A percentile compares a stretch with the other conserved stretches of the same genome.
These are phyloP conservation scores for Oncorhynchus gorbuscha DNA, from an alignment of 2,113 vertebrate genomes.

Conservation along the genomic window DNA sequence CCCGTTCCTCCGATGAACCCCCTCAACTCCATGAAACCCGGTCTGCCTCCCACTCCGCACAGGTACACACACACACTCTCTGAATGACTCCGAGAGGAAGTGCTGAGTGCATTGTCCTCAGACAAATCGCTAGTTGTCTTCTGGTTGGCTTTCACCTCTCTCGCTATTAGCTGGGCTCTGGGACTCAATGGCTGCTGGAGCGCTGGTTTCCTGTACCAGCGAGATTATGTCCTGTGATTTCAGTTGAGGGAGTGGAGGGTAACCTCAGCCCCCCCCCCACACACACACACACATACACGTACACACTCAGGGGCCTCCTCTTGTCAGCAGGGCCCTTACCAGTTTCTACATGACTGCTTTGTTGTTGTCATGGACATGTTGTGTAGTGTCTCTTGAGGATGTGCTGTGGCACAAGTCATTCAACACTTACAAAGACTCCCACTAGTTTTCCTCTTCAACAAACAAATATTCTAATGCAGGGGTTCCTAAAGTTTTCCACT, in stretches of 20 bases:
- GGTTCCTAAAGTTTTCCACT: too few species aligned
- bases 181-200: constrained; percentile 32
- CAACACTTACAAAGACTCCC: not conserved
- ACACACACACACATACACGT: not conserved
- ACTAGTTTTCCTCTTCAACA: too few species aligned
- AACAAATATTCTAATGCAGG: too few species aligned
- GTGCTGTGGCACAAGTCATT: constrained; percentile 32
- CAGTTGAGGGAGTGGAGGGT: constrained; percentile 39
- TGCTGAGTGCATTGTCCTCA: constrained; percentile 18
- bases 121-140: constrained; percentile 14
- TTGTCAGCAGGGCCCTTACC: constrained; percentile 41
- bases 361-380: too few species aligned
- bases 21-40: constrained; percentile 96
- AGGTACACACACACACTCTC: constrained; percentile 66
- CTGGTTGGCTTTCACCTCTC: not conserved
- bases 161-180: not conserved
- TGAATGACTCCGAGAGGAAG: not conserved
- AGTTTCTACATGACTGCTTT: constrained; percentile 43
- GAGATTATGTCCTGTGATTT: constrained; percentile 41
- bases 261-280: constrained; percentile 15
- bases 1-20: constrained; percentile 83
- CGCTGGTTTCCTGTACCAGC: constrained; percentile 49
- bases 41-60: constrained; percentile 85
- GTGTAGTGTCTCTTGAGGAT: constrained; percentile 19
- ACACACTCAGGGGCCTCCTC: not conserved